Conservation (phyloP, 2,113 vertebrate genomes). For the Anseranas semipalmata region DNA sequence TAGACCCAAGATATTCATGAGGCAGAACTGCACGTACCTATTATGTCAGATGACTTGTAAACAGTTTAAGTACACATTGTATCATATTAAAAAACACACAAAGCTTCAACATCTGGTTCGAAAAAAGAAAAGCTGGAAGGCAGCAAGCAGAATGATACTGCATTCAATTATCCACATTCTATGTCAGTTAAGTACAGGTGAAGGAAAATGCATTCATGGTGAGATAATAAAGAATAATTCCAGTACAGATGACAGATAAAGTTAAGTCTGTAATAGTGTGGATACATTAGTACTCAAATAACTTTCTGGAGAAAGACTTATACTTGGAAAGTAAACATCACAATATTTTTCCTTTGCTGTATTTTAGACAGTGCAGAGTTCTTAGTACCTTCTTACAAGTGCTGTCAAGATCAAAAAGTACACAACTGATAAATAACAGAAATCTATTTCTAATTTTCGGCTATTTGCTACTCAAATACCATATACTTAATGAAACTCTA, state of each 20-base stretch:
- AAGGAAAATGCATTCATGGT: neutral
- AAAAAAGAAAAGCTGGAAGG: neutral
- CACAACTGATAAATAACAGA: neutral
- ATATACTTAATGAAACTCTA: neutral
- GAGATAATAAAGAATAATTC: neutral
- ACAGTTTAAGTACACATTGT: neutral
- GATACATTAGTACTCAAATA: neutral
- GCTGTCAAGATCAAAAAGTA: neutral
- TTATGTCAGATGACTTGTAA: neutral
- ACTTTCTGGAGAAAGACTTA: neutral
- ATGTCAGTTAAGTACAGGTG: neutral
- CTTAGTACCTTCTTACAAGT: neutral
- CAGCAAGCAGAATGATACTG: neutral
- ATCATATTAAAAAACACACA: neutral
- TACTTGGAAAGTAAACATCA: neutral
- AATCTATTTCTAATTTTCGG: neutral
- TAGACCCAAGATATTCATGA: neutral
- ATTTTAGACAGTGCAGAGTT: neutral
- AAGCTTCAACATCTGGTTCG: slow-evolving; percentile 11
- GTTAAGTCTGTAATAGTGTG: neutral
- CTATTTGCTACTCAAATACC: neutral
- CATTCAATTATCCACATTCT: neutral
- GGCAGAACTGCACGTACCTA: neutral
- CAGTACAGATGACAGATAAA: neutral
- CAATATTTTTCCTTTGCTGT: neutral